A percentile compares a stretch with the other conserved stretches of the same genome.
Evolutionary conservation across 1,140 invertebrate genomes (phyloP).

Genomic region (Homarus americanus): DNA sequence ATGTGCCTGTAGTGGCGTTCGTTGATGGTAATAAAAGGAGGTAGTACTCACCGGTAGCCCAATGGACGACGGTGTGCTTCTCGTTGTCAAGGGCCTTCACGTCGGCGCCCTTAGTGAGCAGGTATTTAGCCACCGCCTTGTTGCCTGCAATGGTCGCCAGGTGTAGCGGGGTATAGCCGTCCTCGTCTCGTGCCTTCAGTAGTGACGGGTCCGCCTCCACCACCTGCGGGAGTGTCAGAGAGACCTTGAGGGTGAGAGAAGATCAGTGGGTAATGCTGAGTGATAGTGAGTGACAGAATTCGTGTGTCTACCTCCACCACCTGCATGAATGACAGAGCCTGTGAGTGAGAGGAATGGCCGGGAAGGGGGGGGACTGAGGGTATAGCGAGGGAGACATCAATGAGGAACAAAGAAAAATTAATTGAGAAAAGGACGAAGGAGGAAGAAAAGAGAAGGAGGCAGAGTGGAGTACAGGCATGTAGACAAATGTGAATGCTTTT

Average conservation of each 20-base stretch:
- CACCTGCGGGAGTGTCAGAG: conserved; percentile 76
- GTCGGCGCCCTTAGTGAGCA: conserved; percentile 90
- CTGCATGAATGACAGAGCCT: conserved; percentile 37
- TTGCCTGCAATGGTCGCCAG: conserved; percentile 93
- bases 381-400: background rate
- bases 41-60: conserved; percentile 91
- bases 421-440: conserved; percentile 15
- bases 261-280: background rate
- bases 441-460: conserved; percentile 32
- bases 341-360: background rate
- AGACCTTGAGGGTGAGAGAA: background rate
- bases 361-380: conserved; percentile 4
- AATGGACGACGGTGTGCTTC: conserved; percentile 97
- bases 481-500: too few species aligned
- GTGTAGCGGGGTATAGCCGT: conserved; percentile 96
- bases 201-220: conserved; percentile 85
- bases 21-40: too few species aligned
- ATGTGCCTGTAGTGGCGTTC: too few species aligned
- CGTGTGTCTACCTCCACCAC: conserved; percentile 83
- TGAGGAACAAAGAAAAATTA: background rate
- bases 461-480: background rate
- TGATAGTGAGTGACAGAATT: too few species aligned
- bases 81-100: conserved; percentile 94
- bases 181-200: conserved; percentile 90
- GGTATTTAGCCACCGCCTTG: conserved; percentile 87